Base-by-base conservation (phyloP, 2,888 invertebrate species). In the Limnephilus lunatus region DNA sequence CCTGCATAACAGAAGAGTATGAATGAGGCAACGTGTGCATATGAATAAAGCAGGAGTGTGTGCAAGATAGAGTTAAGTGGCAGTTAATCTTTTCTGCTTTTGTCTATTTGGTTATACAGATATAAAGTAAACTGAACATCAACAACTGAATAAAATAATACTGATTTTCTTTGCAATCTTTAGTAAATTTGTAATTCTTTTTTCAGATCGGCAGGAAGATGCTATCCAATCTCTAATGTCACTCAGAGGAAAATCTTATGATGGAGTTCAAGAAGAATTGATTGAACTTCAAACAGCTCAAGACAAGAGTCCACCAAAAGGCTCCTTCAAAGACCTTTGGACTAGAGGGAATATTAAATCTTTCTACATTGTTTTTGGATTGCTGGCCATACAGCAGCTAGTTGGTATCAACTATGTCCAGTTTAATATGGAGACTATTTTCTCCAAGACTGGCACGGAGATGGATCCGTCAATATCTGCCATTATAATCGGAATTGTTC, bases 321-420 rank as follows among this genome's bases (percentile, higher is more conserved):
- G 82, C 15, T 85, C 96, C 95, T 68, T 97, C 0, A 94, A 95
- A 0, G 97, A 98, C 94, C 95, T 98, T 0, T 96, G 95, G 94
- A 97, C 97, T 11, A 97, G 97, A 92, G 96, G 97, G 44, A 97
- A 98, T 95, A 97, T 97, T 94, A 98, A 97, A 94, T 98, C 98
- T 0, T 96, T 98, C 94, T 96, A 98, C 94, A 97, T 98, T 90
- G 97, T 97, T 0, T 97, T 97, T 94, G 97, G 97, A 7, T 96
- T 99, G 92, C 97, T 98, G 90, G 95, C 97, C 94, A 98, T 98
- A 95, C 99, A 99, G 95, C 99, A 99, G 95, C 96, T 98, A 93
- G 97, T 97, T 1, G 98, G 98, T 0, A 97, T 98, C 94, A 98
- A 98, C 95, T 97, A 98, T 0, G 97, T 98, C 0, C 96, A 98